Conservation (phyloP, 2,797 vertebrate genomes). For the Mormyrops attenuatus region DNA sequence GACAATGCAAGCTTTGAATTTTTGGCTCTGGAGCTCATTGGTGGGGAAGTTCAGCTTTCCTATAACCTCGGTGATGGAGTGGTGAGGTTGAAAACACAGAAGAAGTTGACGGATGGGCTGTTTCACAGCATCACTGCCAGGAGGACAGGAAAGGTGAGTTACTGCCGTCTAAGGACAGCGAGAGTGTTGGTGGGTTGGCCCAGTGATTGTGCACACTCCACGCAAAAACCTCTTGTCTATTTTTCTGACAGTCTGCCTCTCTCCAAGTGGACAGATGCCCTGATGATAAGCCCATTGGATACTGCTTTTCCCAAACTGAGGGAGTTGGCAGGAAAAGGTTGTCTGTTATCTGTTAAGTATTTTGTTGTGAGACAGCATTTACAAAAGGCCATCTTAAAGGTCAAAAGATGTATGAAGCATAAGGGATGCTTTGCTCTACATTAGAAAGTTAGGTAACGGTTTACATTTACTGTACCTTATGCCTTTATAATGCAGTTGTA, state of each 20-base stretch:
- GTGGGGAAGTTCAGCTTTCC: constrained; percentile 53
- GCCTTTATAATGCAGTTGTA: background rate
- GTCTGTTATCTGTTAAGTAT: background rate
- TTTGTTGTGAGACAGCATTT: background rate
- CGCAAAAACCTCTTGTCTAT: constrained; percentile 16
- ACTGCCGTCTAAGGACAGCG: background rate
- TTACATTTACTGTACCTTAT: background rate
- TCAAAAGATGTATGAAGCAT: background rate
- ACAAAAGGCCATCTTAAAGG: background rate
- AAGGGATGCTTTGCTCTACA: background rate
- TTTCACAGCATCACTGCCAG: constrained; percentile 62
- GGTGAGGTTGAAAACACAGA: constrained; percentile 55
- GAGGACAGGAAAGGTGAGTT: constrained; percentile 63
- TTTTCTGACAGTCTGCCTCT: constrained; percentile 56
- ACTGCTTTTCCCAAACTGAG: constrained; percentile 57
- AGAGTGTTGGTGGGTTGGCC: background rate
- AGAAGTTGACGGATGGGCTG: constrained; percentile 60
- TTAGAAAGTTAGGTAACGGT: background rate
- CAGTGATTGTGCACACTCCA: background rate
- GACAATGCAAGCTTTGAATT: constrained; percentile 52
- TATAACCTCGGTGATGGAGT: constrained; percentile 66
- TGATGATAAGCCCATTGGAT: constrained; percentile 45
- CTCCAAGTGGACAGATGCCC: constrained; percentile 65
- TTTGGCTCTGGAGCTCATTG: constrained; percentile 61
- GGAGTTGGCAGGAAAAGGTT: constrained; percentile 52